Evolutionary conservation across 1,140 invertebrate species (phyloP), one percentile per base, ranked within the genome.

Genomic region (Drosophila serrata): DNA sequence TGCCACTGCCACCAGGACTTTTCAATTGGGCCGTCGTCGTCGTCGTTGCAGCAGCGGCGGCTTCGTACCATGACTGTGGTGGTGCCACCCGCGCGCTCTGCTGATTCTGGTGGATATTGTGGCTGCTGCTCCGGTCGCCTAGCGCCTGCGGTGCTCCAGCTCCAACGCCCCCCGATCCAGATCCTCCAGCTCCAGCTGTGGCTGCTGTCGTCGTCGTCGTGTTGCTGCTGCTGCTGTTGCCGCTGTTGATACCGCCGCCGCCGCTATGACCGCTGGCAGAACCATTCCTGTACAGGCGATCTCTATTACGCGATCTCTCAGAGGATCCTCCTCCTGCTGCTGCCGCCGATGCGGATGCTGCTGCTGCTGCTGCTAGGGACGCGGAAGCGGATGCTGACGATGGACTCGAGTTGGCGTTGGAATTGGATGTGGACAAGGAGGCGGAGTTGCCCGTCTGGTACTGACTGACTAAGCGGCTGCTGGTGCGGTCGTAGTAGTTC

Each of bases 401-500:
- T 13, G 64, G 64, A 69, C 40, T 81, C 35, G 51, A 65, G 56
- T 49, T 78, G 40, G 35, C 56, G 56, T 59, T 79, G 39, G 45
- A 68, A 37, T 49, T 75, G 56, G 42, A 56, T 24, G 63, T 63
- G 58, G 82, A 46, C 45, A 69, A 65, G 59, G 63, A 53, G 56
- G 79, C 57, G 48, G 58, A 59, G 64, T 63, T 79, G 61, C 35
- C 82, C 45, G 84, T 29, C 80, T 90, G 85, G 40, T 90, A 88
- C 29, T 69, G 65, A 75, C 55, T 80, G 75, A 87, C 79, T 75
- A 86, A 59, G 81, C 86, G 81, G 72, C 74, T 92, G 67, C 35
- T 73, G 62, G 65, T 35, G 72, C 94, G 93, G 63, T 94, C 94
- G 91, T 93, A 94, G 79, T 94, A 94, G 72, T 92, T 92, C 82